Base-by-base conservation (phyloP, 2,888 invertebrate species). In the Nezara viridula region DNA sequence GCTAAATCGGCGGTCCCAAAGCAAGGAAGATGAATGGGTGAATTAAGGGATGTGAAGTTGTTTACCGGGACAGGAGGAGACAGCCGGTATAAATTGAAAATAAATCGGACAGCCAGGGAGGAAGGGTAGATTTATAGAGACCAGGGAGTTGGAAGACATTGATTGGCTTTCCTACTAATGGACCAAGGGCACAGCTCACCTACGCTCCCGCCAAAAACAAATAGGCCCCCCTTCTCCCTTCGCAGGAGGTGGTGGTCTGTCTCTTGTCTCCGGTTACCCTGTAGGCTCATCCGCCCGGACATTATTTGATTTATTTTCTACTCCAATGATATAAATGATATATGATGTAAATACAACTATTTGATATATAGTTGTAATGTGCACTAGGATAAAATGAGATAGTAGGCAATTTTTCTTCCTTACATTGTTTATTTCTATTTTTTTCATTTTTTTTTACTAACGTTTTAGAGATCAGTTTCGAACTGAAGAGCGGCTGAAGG, bases 21-120 rank as follows among this genome's bases (percentile, higher is more conserved):
- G 32, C 81, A 44, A 47, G 81, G 24, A 44, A 81, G 81, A 81
- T 81, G 44, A 81, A 81, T 81, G 81, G 44, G 19, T n/a, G 44
- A 81, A 81, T 81, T 47, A 81, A 81, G 81, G 44, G 81, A 81
- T 81, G 81, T 81, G 81, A 47, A 81, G 81, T 81, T 81, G 81
- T 81, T 81, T 81, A 81, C 81, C 81, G 44, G 40, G 81, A 47
- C 81, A 44, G 81, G 81, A 44, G 44, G 81, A 44, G 81, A 44
- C 44, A 81, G 81, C 14, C 81, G 81, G 81, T 81, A 81, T 81
- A 81, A 81, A 81, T 81, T 81, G 81, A 81, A 81, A 81, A 81
- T 47, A 81, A 81, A 81, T 44, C 44, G 44, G 66, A 73, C 19
- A 37, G 66, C 19, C 6, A 37, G 32, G 19, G n/a, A 44, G 44